A percentile compares a stretch with the other conserved stretches of the same genome.
phyloP scores from a whole-genome alignment of 2,797 vertebrate species.

The Glyptemys insculpta region DNA sequence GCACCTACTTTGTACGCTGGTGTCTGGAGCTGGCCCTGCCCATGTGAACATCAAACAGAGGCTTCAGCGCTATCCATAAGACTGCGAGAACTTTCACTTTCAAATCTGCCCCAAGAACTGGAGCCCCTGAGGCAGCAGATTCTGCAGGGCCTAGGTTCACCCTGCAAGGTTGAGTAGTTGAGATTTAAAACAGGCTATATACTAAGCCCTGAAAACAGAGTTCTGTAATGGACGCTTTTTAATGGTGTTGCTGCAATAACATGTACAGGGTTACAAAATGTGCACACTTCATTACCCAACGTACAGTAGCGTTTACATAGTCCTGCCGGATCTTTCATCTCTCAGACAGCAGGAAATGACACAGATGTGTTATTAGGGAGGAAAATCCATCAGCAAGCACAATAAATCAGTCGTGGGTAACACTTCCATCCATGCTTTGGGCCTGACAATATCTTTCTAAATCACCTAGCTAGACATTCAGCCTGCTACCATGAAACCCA shows the following conservation, averaged over 20 bases:
- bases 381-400: neutral
- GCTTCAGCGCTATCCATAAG: neutral
- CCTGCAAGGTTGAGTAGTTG: neutral
- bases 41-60: neutral
- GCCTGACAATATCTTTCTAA: slow-evolving; percentile 21
- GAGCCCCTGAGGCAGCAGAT: neutral
- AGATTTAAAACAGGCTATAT: neutral
- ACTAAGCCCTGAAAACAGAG: neutral
- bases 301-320: neutral
- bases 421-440: neutral
- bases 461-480: neutral
- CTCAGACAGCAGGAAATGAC: slow-evolving; percentile 28
- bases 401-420: slow-evolving; percentile 32
- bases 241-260: neutral
- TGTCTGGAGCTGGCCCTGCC: neutral
- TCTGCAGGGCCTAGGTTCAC: neutral
- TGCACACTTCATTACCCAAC: slow-evolving; percentile 11
- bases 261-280: slow-evolving; percentile 4
- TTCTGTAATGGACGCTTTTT: neutral
- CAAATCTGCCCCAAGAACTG: neutral
- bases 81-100: neutral
- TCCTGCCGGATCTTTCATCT: slow-evolving; percentile 32
- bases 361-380: slow-evolving; percentile 25
- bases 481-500: slow-evolving; percentile 48
- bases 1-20: too few species aligned